Conservation (phyloP, 2,888 invertebrate species). For the Beris morrisii region DNA sequence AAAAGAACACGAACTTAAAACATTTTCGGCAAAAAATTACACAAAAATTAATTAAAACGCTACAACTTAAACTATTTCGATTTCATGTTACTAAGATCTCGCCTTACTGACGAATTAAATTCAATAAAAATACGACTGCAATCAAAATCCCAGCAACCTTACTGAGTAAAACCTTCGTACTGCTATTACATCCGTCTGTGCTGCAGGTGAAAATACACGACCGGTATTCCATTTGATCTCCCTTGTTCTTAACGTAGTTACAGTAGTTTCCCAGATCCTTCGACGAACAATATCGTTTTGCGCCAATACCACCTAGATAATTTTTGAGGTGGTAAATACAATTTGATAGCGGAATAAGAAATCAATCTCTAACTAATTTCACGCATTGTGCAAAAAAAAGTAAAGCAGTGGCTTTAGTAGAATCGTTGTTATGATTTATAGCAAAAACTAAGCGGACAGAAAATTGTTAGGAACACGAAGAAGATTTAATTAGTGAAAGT, state of each 20-base stretch:
- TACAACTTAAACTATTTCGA: too few relatives aligned
- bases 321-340: slow-evolving; percentile 1
- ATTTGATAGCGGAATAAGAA: neutral
- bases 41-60: too few relatives aligned
- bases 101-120: slow-evolving; percentile 4
- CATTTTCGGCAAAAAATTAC: too few relatives aligned
- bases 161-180: slow-evolving; percentile 44
- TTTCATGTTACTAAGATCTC: too few relatives aligned
- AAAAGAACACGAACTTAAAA: too few relatives aligned
- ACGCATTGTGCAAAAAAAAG: neutral
- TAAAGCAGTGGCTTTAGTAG: neutral
- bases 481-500: slow-evolving; percentile 20
- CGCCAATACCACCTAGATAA: slow-evolving; percentile 78
- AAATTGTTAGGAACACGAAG: slow-evolving; percentile 15
- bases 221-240: slow-evolving; percentile 81
- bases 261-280: slow-evolving; percentile 87
- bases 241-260: slow-evolving; percentile 81
- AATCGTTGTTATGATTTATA: neutral
- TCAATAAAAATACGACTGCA: slow-evolving; percentile 15
- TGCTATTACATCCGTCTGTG: slow-evolving; percentile 81
- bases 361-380: neutral
- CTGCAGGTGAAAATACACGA: slow-evolving; percentile 86
- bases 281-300: slow-evolving; percentile 84
- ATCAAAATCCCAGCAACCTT: neutral
- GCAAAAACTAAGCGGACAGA: neutral